phyloP scores from a whole-genome alignment of 2,797 vertebrate genomes.

The Novumbra hubbsi region DNA sequence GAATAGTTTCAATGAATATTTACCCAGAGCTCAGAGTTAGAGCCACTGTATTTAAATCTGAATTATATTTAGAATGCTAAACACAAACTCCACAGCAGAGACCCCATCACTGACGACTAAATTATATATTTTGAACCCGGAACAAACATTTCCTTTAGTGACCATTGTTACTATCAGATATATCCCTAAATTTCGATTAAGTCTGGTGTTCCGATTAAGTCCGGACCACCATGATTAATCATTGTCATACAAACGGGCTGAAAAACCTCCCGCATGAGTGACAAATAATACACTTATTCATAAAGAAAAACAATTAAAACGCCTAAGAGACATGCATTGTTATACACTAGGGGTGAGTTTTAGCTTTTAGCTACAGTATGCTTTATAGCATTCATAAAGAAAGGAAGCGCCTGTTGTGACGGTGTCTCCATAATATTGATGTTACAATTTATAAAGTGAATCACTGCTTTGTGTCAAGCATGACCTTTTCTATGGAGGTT shows the following conservation, averaged over 20 bases:
- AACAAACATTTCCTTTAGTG: background rate
- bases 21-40: background rate
- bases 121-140: background rate
- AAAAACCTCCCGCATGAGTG: background rate
- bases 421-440: constrained; percentile 18
- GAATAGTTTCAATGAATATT: background rate
- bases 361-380: background rate
- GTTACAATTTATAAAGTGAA: constrained; percentile 38
- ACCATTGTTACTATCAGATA: background rate
- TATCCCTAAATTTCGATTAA: background rate
- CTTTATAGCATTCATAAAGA: background rate
- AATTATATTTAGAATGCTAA: background rate
- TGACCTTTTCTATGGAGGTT: constrained; percentile 53
- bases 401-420: background rate
- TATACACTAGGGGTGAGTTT: background rate
- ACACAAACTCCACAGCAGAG: background rate
- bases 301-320: background rate
- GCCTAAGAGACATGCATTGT: background rate
- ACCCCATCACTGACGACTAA: background rate
- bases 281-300: background rate
- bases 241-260: background rate
- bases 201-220: background rate
- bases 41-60: background rate
- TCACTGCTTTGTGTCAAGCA: constrained; percentile 43
- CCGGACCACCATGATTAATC: background rate